Conservation (phyloP, 2,797 vertebrate species). For the Phrynocephalus forsythii region DNA sequence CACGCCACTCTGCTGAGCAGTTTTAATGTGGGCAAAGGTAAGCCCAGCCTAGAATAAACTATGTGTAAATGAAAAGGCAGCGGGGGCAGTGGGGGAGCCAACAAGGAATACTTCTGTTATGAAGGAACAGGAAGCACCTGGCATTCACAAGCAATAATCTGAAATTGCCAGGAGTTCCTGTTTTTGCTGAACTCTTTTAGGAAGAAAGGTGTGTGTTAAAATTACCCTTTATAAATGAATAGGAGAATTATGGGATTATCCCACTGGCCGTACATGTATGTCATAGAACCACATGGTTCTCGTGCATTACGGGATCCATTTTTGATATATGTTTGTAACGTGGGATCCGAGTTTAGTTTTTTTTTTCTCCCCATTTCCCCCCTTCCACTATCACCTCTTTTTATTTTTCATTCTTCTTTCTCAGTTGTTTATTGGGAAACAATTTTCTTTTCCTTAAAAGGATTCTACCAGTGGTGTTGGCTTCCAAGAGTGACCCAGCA, state of each 20-base stretch:
- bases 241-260: not conserved
- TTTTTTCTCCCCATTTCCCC: not conserved
- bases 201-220: constrained; percentile 42
- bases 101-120: constrained; percentile 38
- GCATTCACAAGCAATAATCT: constrained; percentile 52
- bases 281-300: not conserved
- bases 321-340: not conserved
- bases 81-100: not conserved
- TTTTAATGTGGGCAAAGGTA: constrained; percentile 55
- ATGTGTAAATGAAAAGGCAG: constrained; percentile 39
- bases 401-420: not conserved
- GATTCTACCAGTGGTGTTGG: not conserved
- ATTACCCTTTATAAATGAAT: constrained; percentile 15
- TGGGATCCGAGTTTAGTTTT: not conserved
- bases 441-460: not conserved
- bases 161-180: constrained; percentile 47
- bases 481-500: not conserved
- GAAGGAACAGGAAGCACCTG: constrained; percentile 51
- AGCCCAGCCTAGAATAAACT: constrained; percentile 36
- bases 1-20: constrained; percentile 39
- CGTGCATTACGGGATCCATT: not conserved
- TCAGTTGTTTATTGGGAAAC: not conserved
- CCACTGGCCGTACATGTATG: not conserved
- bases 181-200: constrained; percentile 33
- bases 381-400: not conserved